A percentile compares a stretch with the other conserved stretches of the same genome.
phyloP scores from a whole-genome alignment of 2,888 invertebrate species.

The Drosophila rubida region DNA sequence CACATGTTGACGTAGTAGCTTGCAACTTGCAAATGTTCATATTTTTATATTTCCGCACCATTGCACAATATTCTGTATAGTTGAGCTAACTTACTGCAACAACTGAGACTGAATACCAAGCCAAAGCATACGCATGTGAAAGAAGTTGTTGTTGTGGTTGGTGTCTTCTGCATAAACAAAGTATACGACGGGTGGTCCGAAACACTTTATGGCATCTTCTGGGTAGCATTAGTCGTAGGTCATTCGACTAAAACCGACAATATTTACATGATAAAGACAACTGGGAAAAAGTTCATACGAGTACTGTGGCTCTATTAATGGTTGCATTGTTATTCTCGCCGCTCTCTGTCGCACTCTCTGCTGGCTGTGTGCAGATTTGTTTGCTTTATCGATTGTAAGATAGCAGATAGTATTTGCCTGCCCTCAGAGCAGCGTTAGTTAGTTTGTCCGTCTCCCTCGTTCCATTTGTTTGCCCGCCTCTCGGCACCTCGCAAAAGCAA shows the following conservation, averaged over 20 bases:
- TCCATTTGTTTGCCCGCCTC: constrained; percentile 24
- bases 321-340: constrained; percentile 20
- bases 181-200: background rate
- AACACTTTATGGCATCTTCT: background rate
- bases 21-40: constrained; percentile 33
- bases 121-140: constrained; percentile 3
- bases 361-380: constrained; percentile 42
- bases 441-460: constrained; percentile 13
- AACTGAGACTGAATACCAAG: constrained; percentile 4
- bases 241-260: constrained; percentile 22
- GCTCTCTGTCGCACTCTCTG: background rate
- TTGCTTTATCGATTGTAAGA: constrained; percentile 69
- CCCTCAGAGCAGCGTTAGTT: constrained; percentile 28
- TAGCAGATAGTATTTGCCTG: constrained; percentile 37
- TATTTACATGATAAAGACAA: constrained; percentile 40
- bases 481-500: constrained; percentile 52
- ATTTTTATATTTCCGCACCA: constrained; percentile 57
- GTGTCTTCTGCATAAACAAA: constrained; percentile 14
- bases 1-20: background rate
- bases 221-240: constrained; percentile 13
- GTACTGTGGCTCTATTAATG: constrained; percentile 43
- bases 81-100: constrained; percentile 31
- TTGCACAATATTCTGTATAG: constrained; percentile 59
- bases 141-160: background rate
- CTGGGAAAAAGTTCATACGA: constrained; percentile 35